These are phyloP conservation scores for Oplegnathus fasciatus DNA, from an alignment of 2,113 vertebrate genomes.

Conservation along the genomic window DNA sequence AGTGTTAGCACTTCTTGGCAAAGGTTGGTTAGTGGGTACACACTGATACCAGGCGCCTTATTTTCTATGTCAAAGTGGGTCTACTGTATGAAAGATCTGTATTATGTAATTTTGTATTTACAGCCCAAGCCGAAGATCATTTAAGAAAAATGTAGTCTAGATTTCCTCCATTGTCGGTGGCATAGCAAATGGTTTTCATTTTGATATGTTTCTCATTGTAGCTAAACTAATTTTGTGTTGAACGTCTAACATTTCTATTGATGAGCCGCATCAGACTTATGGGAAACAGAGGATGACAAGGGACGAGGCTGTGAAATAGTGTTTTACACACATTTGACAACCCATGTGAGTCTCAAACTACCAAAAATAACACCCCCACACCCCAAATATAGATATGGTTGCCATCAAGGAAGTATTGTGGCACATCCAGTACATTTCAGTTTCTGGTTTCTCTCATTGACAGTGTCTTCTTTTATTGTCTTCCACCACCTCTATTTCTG, in stretches of 20 bases:
- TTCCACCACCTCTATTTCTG: conserved; percentile 26
- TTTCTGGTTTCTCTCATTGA: conserved; percentile 35
- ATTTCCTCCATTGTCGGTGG: not conserved
- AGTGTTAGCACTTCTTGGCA: conserved; percentile 61
- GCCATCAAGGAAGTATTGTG: not conserved
- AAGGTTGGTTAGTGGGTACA: conserved; percentile 41
- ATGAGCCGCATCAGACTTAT: not conserved
- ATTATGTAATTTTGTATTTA: conserved; percentile 17
- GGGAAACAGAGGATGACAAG: not conserved
- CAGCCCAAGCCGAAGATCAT: not conserved
- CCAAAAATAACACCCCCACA: not conserved
- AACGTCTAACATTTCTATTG: not conserved
- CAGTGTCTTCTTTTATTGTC: conserved; percentile 1
- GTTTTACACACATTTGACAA: not conserved
- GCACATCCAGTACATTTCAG: not conserved
- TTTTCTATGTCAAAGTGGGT: conserved; percentile 26
- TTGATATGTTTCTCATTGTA: not conserved
- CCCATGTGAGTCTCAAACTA: not conserved
- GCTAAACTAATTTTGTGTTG: not conserved
- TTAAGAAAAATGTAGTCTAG: not conserved
- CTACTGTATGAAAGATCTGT: conserved; percentile 24
- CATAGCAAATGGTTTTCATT: not conserved
- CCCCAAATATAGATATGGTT: not conserved
- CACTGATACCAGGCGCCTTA: conserved; percentile 32
- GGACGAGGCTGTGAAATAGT: not conserved